Evolutionary conservation across 2,888 invertebrate species (phyloP).

Genomic region (Tetragonisca angustula): DNA sequence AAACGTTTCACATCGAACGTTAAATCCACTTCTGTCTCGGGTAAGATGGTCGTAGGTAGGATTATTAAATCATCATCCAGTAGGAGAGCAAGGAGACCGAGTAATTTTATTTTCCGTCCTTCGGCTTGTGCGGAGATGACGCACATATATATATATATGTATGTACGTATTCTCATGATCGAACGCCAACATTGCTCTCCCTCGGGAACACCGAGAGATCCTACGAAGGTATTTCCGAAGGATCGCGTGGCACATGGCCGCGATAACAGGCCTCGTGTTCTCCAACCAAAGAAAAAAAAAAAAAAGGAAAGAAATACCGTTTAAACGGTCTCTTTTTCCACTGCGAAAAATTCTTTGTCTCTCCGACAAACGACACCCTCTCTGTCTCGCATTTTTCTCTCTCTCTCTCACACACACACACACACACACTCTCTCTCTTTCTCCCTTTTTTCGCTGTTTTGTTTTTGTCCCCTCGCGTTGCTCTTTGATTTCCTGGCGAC

Average conservation of each 20-base stretch:
- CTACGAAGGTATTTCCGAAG: slow-evolving; percentile 8
- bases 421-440: too few species aligned
- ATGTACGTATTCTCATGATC: neutral
- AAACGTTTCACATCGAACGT: slow-evolving; percentile 23
- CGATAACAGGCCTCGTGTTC: neutral
- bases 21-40: slow-evolving; percentile 40
- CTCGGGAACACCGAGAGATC: slow-evolving; percentile 18
- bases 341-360: neutral
- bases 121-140: neutral
- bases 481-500: slow-evolving; percentile 28
- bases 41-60: slow-evolving; percentile 15
- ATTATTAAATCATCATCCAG: slow-evolving; percentile 53
- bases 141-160: neutral
- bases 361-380: neutral
- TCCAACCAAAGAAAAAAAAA: too few species aligned
- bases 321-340: neutral
- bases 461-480: too few species aligned
- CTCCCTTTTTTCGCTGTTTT: neutral
- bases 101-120: slow-evolving; percentile 47
- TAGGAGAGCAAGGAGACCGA: slow-evolving; percentile 2
- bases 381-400: neutral
- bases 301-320: neutral
- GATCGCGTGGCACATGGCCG: neutral
- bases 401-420: too few species aligned
- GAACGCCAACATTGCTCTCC: neutral